These are phyloP conservation scores for Oscheius onirici DNA, from an alignment of 2,888 invertebrate genomes.

Conservation along the genomic window DNA sequence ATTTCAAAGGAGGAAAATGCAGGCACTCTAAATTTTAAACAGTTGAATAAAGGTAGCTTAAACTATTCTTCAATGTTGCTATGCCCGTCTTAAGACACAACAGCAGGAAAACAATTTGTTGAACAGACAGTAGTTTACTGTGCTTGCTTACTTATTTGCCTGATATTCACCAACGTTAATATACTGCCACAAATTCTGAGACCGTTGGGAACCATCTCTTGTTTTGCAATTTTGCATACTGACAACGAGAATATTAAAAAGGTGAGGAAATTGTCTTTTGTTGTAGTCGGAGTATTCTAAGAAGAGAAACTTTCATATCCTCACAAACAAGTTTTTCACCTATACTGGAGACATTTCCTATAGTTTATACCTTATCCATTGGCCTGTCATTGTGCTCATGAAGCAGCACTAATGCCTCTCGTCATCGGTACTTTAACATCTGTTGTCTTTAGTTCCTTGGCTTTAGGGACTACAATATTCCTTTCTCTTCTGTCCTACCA, in stretches of 20 bases:
- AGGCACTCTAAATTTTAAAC: too few species aligned
- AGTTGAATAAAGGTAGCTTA: not conserved
- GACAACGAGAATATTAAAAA: not conserved
- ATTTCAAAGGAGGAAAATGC: not conserved
- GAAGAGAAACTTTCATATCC: constrained; percentile 5
- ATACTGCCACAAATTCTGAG: not conserved
- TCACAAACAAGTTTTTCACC: not conserved
- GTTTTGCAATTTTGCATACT: not conserved
- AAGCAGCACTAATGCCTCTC: too few species aligned
- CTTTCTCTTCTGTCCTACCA: not conserved
- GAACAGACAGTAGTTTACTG: not conserved
- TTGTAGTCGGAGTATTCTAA: not conserved
- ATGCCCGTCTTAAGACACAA: not conserved
- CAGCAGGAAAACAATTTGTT: not conserved
- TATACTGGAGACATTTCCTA: constrained; percentile 13
- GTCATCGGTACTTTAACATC: too few species aligned
- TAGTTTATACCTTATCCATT: constrained; percentile 10
- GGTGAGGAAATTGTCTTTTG: not conserved
- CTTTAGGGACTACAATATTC: not conserved
- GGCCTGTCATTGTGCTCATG: constrained; percentile 10
- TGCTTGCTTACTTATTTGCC: not conserved
- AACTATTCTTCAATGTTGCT: not conserved
- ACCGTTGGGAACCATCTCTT: not conserved
- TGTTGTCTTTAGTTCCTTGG: too few species aligned
- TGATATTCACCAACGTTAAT: not conserved